Conservation (phyloP, 2,113 vertebrate species). For the Peromyscus polionotus region DNA sequence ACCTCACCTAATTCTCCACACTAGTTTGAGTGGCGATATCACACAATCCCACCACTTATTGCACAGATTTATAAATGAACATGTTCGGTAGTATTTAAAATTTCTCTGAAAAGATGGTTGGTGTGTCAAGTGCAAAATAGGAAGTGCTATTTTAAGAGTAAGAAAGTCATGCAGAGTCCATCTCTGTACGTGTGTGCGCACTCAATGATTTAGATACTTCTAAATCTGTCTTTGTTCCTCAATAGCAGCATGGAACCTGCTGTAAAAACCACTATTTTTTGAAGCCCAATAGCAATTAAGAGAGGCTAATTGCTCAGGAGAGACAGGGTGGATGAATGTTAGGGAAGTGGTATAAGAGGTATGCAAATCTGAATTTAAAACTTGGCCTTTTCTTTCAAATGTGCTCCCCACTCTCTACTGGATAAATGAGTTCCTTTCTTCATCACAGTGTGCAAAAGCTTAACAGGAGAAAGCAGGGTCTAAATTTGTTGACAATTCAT, state of each 20-base stretch:
- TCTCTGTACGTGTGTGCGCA: neutral
- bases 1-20: neutral
- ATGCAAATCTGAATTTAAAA: conserved; percentile 10
- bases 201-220: neutral
- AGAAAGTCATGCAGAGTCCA: neutral
- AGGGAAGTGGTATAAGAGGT: neutral
- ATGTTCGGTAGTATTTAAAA: neutral
- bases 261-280: neutral
- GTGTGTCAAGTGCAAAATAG: neutral
- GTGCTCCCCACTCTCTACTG: neutral
- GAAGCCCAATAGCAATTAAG: neutral
- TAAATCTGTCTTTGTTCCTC: neutral
- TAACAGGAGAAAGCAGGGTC: neutral
- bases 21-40: neutral
- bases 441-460: neutral
- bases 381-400: conserved; percentile 35
- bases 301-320: neutral
- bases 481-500: conserved; percentile 21
- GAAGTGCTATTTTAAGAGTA: neutral
- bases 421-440: neutral
- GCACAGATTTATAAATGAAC: neutral
- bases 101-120: neutral
- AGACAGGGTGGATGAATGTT: neutral
- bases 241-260: neutral
- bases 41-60: neutral